These are phyloP conservation scores for Jacana jacana DNA, from an alignment of 2,113 vertebrate genomes.

Conservation along the genomic window DNA sequence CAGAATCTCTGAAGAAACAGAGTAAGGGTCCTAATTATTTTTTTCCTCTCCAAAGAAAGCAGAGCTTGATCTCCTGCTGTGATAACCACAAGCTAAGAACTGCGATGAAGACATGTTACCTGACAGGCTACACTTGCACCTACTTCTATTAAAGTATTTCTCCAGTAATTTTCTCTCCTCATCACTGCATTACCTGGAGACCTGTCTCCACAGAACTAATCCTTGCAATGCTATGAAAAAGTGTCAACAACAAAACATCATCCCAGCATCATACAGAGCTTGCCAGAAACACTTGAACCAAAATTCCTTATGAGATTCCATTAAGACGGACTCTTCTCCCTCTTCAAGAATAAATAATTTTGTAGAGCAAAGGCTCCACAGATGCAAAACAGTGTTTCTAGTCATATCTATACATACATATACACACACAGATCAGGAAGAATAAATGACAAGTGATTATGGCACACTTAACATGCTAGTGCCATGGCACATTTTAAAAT, in stretches of 20 bases:
- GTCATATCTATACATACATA: no score
- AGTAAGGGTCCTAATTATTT: neutral
- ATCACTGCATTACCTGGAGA: neutral
- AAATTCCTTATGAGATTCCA: neutral
- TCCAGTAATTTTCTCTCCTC: neutral
- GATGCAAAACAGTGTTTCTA: neutral
- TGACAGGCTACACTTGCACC: slow-evolving; percentile 17
- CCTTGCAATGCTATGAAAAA: neutral
- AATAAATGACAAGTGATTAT: neutral
- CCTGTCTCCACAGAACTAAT: neutral
- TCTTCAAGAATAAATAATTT: neutral
- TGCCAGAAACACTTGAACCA: neutral
- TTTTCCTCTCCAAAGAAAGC: neutral
- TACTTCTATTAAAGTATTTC: neutral
- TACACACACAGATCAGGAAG: neutral
- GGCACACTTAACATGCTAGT: no score
- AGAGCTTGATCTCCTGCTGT: slow-evolving; percentile 25
- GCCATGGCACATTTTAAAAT: no score
- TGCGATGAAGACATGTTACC: neutral
- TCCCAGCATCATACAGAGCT: neutral
- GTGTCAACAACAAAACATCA: neutral
- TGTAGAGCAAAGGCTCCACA: neutral
- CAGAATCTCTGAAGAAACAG: slow-evolving; percentile 29
- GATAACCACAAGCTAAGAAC: neutral
- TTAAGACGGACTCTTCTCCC: neutral